Percentiles rank a stretch among this genome's conserved stretches.
Evolutionary conservation across 2,888 invertebrate species (phyloP).

Genomic region (Mesorhabditis sp.): DNA sequence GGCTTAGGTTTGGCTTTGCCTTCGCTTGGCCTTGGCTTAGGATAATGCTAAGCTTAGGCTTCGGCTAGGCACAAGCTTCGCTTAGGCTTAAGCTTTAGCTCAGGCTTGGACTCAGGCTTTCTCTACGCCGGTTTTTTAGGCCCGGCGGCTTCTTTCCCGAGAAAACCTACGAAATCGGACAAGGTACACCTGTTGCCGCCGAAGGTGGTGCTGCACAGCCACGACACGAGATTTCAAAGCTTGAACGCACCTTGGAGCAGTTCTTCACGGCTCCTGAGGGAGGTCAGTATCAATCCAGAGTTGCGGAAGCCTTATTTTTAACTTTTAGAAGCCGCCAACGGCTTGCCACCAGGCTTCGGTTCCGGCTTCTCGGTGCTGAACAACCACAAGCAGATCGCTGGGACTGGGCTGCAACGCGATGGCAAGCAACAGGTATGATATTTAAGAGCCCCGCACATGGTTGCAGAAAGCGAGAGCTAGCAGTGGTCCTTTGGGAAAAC

Average conservation of each 20-base stretch:
- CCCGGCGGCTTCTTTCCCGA: slow-evolving; percentile 58
- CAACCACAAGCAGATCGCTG: slow-evolving; percentile 43
- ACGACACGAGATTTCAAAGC: slow-evolving; percentile 35
- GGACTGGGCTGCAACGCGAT: slow-evolving; percentile 10
- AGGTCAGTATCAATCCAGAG: slow-evolving; percentile 14
- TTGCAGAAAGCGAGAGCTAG: not conserved
- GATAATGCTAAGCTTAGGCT: too few species aligned
- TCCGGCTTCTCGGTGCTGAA: slow-evolving; percentile 54
- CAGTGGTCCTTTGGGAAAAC: not conserved
- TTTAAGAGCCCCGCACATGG: not conserved
- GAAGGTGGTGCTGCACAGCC: slow-evolving; percentile 24
- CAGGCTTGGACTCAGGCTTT: too few species aligned
- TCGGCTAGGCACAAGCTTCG: too few species aligned
- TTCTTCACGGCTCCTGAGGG: slow-evolving; percentile 53
- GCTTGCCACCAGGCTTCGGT: slow-evolving; percentile 54
- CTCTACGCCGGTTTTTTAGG: slow-evolving; percentile 14
- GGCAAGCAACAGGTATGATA: not conserved
- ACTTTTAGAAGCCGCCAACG: slow-evolving; percentile 13
- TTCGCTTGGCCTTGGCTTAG: too few species aligned
- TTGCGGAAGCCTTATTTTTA: not conserved
- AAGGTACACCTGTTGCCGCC: slow-evolving; percentile 12
- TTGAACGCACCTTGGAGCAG: slow-evolving; percentile 52
- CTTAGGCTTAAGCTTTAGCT: too few species aligned
- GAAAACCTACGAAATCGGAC: slow-evolving; percentile 55
- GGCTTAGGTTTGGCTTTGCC: too few species aligned